Base-by-base conservation (phyloP, 1,140 invertebrate species). In the Elymnias hypermnestra region DNA sequence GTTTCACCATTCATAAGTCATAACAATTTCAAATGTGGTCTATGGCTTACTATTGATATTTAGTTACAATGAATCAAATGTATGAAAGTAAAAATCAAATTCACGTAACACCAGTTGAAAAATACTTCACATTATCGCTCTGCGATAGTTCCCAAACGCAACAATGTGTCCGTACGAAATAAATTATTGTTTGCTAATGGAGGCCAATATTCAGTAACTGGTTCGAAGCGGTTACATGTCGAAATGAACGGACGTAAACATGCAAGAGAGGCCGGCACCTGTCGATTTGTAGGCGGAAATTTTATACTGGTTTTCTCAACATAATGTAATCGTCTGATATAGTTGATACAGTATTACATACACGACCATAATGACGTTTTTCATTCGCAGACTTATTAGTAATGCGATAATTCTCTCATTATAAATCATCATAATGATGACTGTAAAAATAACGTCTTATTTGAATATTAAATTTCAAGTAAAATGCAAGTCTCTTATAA, bases 151-250 rank as follows among this genome's bases (percentile, higher is more conserved):
- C 19, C 19, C 19, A 21, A 3, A 21, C 6, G 3, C 6, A 21
- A 21, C 3, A 21, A 4, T 21, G 28, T 29, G 1, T 9, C 9
- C 12, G 33, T 10, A 3, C 18, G 36, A 2, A 22, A 9, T 37
- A 22, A 12, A 12, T 21, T 10, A 29, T n/a, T 5, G 12, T 38
- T 15, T 22, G 35, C 14, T 37, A 37, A 13, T 38, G 36, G 17
- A 15, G 13, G 7, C 29, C 3, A 33, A n/a, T 22, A 22, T 38
- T 38, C 17, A 38, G 21, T 38, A 38, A 38, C 36, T 14, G 36
- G 36, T 38, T 38, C 7, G 12, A 38, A 38, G 36, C 36, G 18
- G 36, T 38, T 38, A 38, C 13, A 15, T 38, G 36, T 38, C 19
- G 36, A 38, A 21, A 38, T 13, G 18, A 23, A 22, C 18, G 36